A percentile compares a stretch with the other conserved stretches of the same genome.
phyloP scores from a whole-genome alignment of 2,113 vertebrate genomes.

The Sprattus sprattus region DNA sequence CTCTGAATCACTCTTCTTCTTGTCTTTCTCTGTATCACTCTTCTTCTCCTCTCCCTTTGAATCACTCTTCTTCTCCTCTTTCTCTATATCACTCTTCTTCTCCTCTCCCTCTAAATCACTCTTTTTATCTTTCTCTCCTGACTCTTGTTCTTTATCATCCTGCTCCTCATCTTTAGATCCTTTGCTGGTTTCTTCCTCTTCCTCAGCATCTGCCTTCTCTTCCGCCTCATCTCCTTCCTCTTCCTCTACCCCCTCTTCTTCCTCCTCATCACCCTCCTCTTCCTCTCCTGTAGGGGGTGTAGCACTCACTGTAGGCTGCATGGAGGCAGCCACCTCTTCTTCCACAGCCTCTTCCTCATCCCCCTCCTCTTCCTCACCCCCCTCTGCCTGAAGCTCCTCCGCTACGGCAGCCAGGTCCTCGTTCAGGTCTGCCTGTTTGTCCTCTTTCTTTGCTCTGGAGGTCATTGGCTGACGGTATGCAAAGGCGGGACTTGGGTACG shows the following conservation, averaged over 20 bases:
- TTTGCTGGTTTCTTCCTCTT: conserved; percentile 1
- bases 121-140: too few species aligned
- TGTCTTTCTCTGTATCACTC: too few species aligned
- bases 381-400: conserved; percentile 20
- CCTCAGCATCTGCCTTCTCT: background rate
- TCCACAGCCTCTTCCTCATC: background rate
- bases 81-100: too few species aligned
- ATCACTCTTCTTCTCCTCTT: too few species aligned
- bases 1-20: too few species aligned
- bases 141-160: too few species aligned
- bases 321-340: background rate
- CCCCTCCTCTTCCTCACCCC: background rate
- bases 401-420: conserved; percentile 39
- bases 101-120: too few species aligned
- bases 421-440: conserved; percentile 18
- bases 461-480: conserved; percentile 25
- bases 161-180: too few species aligned
- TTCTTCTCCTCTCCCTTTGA: too few species aligned
- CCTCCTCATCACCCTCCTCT: background rate
- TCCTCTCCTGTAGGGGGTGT: background rate
- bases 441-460: background rate
- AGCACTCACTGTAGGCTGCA: background rate
- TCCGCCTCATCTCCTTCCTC: background rate
- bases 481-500: conserved; percentile 7
- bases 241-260: background rate